Evolutionary conservation across 1,140 invertebrate species (phyloP), one percentile per base, ranked within the genome.

Genomic region (Drosophila nasuta): DNA sequence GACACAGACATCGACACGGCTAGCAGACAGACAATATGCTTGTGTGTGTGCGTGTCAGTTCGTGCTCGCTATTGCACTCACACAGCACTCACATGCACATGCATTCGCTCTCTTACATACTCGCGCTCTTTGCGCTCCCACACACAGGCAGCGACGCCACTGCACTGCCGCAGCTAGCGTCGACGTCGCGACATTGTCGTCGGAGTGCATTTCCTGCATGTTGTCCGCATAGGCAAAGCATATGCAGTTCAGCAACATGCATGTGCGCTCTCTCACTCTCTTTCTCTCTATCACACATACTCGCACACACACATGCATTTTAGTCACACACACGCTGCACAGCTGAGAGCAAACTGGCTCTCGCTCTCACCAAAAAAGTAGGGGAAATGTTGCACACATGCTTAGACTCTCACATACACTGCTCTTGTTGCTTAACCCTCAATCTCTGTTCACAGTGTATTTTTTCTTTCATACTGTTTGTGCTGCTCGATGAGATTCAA

Each of bases 1-100:
- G 8, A 17, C 43, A 48, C 17, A 51, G 13, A 20, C 59, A 11
- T 38, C 49, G 45, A 52, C 51, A 70, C 35, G 30, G 25, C 30
- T 48, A 65, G 60, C 81, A 88, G 85, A 90, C 86, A 88, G 79
- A 88, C 79, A 86, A 76, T 58, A 3, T 51, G 65, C 5, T 4
- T 51, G 25, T 11, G 15, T 17, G 52, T 69, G 51, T 64, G 63
- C 77, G 60, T 45, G 10, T 62, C 57, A 35, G 56, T 74, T 69
- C 68, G 77, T 78, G 64, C 77, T 72, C 73, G 68, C 54, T 67
- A 41, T 69, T 81, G 70, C 82, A 79, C 75, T 79, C 75, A 65
- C 79, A 66, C 52, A 68, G 3, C 6, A 35, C 52, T 20, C 33
- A 48, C 60, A 65, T 63, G 69, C 60, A 57, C 54, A 46, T 63